These are phyloP conservation scores for Papilio polytes DNA, from an alignment of 1,140 invertebrate genomes.

Conservation along the genomic window DNA sequence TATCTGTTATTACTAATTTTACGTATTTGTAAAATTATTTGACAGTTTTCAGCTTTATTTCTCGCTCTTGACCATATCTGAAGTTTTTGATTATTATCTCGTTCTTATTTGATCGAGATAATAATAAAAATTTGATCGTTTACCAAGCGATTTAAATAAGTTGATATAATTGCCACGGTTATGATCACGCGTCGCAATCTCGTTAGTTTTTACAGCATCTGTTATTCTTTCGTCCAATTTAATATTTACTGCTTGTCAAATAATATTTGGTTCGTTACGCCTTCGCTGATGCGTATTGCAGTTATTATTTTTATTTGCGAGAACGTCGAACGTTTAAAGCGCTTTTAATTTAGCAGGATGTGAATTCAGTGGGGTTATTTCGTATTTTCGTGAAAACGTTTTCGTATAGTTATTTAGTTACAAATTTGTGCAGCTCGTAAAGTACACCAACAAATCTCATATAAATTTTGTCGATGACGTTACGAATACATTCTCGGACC, in stretches of 20 bases:
- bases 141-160: conserved; percentile 1
- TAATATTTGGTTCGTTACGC: conserved; percentile 64
- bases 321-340: conserved; percentile 49
- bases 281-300: conserved; percentile 52
- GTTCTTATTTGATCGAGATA: not conserved
- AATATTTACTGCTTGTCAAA: conserved; percentile 71
- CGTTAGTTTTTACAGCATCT: conserved; percentile 56
- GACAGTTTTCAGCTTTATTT: not conserved
- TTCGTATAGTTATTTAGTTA: too few relatives aligned
- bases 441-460: too few relatives aligned
- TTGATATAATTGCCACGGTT: conserved; percentile 45
- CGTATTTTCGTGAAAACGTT: too few relatives aligned
- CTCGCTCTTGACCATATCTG: not conserved
- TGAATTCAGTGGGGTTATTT: not conserved
- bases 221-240: conserved; percentile 66
- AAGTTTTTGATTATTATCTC: not conserved
- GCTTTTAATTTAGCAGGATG: conserved; percentile 13
- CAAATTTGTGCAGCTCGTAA: too few relatives aligned
- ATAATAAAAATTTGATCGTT: not conserved
- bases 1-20: too few relatives aligned
- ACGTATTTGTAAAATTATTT: not conserved
- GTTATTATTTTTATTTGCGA: conserved; percentile 61
- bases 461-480: too few relatives aligned
- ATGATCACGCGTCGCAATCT: conserved; percentile 56
- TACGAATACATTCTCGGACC: too few relatives aligned